Evolutionary conservation across 2,113 vertebrate genomes (phyloP).

Genomic region (Speoplatyrhinus poulsoni): DNA sequence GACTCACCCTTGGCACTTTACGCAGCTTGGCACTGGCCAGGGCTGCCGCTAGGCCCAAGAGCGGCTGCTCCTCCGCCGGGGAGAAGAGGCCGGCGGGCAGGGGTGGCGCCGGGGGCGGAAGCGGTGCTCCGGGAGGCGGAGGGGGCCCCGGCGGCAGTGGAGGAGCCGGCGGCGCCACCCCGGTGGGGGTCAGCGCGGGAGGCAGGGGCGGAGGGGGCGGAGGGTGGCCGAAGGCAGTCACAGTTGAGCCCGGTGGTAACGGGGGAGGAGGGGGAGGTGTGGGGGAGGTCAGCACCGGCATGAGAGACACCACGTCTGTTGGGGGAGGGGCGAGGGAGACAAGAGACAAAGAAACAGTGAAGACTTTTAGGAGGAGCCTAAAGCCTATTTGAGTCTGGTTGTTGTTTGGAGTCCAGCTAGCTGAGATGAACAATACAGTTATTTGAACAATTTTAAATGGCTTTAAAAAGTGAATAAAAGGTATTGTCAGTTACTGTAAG

Average conservation of each 20-base stretch:
- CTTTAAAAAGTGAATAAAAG: too few species aligned
- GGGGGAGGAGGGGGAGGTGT: slow-evolving; percentile 89
- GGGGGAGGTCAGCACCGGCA: slow-evolving; percentile 79
- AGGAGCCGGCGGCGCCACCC: slow-evolving; percentile 53
- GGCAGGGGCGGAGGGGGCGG: slow-evolving; percentile 82
- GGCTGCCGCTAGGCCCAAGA: slow-evolving; percentile 91
- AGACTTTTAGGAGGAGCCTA: background rate
- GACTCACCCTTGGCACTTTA: slow-evolving; percentile 91
- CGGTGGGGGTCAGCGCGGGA: slow-evolving; percentile 54
- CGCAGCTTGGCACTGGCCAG: slow-evolving; percentile 94
- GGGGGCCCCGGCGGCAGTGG: slow-evolving; percentile 77
- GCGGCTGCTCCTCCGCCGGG: slow-evolving; percentile 83
- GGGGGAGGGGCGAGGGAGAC: slow-evolving; percentile 23
- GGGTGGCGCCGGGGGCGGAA: slow-evolving; percentile 88
- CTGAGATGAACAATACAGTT: too few species aligned
- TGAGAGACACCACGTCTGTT: slow-evolving; percentile 80
- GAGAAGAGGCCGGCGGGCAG: slow-evolving; percentile 87
- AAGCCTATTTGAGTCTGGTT: background rate
- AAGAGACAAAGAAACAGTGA: slow-evolving; percentile 13
- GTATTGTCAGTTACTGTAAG: too few species aligned
- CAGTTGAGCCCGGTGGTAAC: slow-evolving; percentile 81
- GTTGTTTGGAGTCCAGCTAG: background rate
- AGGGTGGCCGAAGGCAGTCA: slow-evolving; percentile 73
- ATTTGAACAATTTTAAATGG: too few species aligned
- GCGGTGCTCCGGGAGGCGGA: slow-evolving; percentile 78